Conservation (phyloP, 2,888 invertebrate species). For the Dugesia japonica region DNA sequence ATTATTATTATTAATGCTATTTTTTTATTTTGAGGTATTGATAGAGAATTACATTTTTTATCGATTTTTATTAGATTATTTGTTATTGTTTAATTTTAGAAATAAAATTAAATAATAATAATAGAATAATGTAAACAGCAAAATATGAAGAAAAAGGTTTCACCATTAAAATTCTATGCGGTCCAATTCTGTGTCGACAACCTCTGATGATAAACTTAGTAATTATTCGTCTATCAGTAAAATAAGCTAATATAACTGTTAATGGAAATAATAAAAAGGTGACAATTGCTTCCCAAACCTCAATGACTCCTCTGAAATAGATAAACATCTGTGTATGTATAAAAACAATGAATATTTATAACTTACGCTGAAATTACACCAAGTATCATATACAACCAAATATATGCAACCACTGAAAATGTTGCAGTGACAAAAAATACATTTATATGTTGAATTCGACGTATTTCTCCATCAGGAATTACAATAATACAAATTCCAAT, state of each 20-base stretch:
- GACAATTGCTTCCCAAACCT: constrained; percentile 85
- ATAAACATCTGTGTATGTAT: background rate
- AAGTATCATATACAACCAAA: constrained; percentile 88
- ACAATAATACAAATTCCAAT: constrained; percentile 80
- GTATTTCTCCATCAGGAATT: constrained; percentile 71
- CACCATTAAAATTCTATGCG: no score
- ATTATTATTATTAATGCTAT: no score
- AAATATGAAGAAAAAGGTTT: no score
- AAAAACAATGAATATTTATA: background rate
- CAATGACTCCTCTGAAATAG: constrained; percentile 56
- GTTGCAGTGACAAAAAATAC: constrained; percentile 93
- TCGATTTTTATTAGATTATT: no score
- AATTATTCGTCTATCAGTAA: constrained; percentile 65
- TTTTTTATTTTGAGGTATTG: no score
- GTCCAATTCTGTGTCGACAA: no score
- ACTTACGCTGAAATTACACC: constrained; percentile 60
- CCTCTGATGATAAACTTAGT: no score
- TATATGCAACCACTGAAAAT: constrained; percentile 93
- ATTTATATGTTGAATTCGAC: constrained; percentile 82
- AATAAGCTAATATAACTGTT: constrained; percentile 83
- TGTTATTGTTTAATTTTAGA: no score
- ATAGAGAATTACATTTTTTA: no score
- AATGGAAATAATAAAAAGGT: constrained; percentile 90
- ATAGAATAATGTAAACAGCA: no score
- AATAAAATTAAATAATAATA: no score